phyloP scores from a whole-genome alignment of 2,888 invertebrate species.

The Metacarcinus magister region DNA sequence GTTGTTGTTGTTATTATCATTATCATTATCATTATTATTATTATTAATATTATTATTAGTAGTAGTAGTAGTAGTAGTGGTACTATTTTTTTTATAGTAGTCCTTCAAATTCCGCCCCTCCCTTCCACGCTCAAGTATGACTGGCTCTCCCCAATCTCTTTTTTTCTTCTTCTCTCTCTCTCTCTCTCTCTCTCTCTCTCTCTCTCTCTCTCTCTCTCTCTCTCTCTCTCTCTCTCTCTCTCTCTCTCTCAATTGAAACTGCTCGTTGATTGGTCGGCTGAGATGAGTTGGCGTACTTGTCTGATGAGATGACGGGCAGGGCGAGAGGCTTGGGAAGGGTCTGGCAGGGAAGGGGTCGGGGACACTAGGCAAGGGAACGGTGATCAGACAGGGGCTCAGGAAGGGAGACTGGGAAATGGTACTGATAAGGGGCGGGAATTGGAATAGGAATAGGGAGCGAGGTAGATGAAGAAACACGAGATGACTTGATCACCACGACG shows the following conservation, averaged over 20 bases:
- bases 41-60: too few relatives aligned
- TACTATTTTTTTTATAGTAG: too few relatives aligned
- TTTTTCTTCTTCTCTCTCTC: not conserved
- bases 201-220: conserved; percentile 26
- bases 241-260: not conserved
- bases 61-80: too few relatives aligned
- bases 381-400: too few relatives aligned
- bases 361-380: not conserved
- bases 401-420: too few relatives aligned
- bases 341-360: not conserved
- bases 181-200: not conserved
- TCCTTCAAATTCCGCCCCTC: not conserved
- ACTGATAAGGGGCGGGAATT: not conserved
- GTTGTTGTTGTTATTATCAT: not conserved
- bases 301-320: not conserved
- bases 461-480: not conserved
- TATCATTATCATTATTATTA: not conserved
- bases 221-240: conserved; percentile 26
- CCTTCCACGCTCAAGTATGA: not conserved
- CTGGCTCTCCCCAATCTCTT: not conserved
- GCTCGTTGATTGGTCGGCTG: not conserved
- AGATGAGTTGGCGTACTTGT: conserved; percentile 9
- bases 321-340: not conserved
- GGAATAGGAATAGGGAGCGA: not conserved
- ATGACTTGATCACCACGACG: not conserved